Percentiles rank a stretch among this genome's conserved stretches.
These are phyloP conservation scores for Heliconius ismenius DNA, from an alignment of 2,888 invertebrate genomes.

Conservation along the genomic window DNA sequence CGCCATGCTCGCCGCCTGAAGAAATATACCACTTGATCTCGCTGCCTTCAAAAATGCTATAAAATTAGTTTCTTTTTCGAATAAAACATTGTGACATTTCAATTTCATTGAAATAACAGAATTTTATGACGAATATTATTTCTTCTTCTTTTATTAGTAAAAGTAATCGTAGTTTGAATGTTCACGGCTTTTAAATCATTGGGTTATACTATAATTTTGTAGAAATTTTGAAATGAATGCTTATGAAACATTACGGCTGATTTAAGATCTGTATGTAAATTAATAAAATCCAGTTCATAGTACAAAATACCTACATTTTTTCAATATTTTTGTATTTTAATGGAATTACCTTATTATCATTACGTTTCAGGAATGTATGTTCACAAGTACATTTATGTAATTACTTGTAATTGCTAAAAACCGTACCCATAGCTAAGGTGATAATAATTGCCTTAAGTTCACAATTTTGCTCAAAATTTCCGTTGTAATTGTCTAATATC, in stretches of 20 bases:
- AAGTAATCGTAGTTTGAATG: not conserved
- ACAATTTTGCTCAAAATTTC: not conserved
- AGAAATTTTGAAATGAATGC: too few relatives aligned
- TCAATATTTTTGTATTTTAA: not conserved
- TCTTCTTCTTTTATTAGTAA: too few relatives aligned
- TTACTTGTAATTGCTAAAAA: not conserved
- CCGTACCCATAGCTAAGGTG: not conserved
- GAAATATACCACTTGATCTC: constrained; percentile 41
- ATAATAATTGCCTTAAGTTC: not conserved
- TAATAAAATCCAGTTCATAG: too few relatives aligned
- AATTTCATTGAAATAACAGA: constrained; percentile 21
- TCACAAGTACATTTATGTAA: not conserved
- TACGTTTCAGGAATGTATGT: not conserved
- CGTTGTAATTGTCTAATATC: not conserved
- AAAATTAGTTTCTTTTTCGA: constrained; percentile 33
- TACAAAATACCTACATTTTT: too few relatives aligned
- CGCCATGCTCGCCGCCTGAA: constrained; percentile 81
- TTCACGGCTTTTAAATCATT: not conserved
- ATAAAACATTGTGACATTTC: constrained; percentile 10
- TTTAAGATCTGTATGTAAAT: too few relatives aligned
- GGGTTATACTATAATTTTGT: too few relatives aligned
- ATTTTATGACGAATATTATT: not conserved
- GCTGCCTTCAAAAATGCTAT: constrained; percentile 39
- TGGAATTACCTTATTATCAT: not conserved
- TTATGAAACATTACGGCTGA: too few relatives aligned